Evolutionary conservation across 1,140 invertebrate species (phyloP).

Genomic region (Caenorhabditis inopinata): DNA sequence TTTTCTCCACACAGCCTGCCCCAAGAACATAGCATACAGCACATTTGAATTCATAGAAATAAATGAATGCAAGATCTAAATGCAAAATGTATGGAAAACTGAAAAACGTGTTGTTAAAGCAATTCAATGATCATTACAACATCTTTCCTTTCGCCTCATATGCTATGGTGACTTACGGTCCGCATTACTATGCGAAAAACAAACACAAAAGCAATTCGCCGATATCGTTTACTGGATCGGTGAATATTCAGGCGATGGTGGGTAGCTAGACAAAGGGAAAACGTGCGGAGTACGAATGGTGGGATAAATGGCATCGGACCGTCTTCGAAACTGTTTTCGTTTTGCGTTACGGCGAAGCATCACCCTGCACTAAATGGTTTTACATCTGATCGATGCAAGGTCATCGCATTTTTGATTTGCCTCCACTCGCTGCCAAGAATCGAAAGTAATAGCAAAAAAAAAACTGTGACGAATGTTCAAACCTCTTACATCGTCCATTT

Average conservation of each 20-base stretch:
- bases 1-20: too few species aligned
- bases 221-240: not conserved
- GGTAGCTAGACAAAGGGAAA: not conserved
- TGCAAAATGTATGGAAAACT: not conserved
- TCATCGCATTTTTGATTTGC: not conserved
- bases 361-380: not conserved
- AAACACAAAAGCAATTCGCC: not conserved
- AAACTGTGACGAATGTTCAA: not conserved
- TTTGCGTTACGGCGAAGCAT: not conserved
- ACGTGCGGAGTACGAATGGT: not conserved
- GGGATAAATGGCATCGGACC: not conserved
- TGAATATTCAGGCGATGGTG: not conserved
- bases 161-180: not conserved
- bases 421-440: not conserved
- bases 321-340: not conserved
- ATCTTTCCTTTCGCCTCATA: not conserved
- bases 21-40: too few species aligned
- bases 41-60: too few species aligned
- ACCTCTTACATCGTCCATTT: not conserved
- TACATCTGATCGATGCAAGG: not conserved
- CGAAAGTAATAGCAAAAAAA: not conserved
- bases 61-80: not conserved
- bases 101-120: not conserved
- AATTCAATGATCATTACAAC: conserved; percentile 21
- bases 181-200: not conserved